Conservation (phyloP, 1,140 invertebrate species). For the Solenopsis invicta region DNA sequence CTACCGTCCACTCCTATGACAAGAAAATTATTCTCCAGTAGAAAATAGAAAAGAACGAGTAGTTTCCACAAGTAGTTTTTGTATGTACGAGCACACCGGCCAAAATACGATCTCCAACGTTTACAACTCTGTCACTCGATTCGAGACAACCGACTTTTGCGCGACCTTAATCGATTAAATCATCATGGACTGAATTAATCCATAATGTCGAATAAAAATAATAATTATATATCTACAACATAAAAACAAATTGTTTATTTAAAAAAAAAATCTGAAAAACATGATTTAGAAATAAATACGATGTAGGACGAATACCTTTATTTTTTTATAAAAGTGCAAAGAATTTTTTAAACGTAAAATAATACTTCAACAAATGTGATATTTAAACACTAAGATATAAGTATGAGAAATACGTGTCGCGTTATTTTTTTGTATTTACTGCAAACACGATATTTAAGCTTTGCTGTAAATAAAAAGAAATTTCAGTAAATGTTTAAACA, state of each 20-base stretch:
- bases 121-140: constrained; percentile 68
- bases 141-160: too few relatives aligned
- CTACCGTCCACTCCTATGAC: constrained; percentile 1
- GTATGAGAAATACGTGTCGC: not conserved
- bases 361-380: not conserved
- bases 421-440: not conserved
- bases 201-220: not conserved
- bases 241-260: not conserved
- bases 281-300: not conserved
- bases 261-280: not conserved
- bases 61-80: too few relatives aligned
- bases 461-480: not conserved
- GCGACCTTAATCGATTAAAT: not conserved
- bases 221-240: not conserved
- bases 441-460: not conserved
- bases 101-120: constrained; percentile 70
- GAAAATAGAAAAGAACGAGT: constrained; percentile 49
- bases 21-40: constrained; percentile 33
- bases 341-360: not conserved
- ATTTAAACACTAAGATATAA: not conserved
- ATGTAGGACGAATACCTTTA: not conserved
- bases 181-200: not conserved
- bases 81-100: constrained; percentile 25
- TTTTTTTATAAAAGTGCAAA: not conserved
- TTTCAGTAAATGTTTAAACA: not conserved